These are phyloP conservation scores for Cydia strobilella DNA, from an alignment of 1,140 invertebrate genomes.

Conservation along the genomic window DNA sequence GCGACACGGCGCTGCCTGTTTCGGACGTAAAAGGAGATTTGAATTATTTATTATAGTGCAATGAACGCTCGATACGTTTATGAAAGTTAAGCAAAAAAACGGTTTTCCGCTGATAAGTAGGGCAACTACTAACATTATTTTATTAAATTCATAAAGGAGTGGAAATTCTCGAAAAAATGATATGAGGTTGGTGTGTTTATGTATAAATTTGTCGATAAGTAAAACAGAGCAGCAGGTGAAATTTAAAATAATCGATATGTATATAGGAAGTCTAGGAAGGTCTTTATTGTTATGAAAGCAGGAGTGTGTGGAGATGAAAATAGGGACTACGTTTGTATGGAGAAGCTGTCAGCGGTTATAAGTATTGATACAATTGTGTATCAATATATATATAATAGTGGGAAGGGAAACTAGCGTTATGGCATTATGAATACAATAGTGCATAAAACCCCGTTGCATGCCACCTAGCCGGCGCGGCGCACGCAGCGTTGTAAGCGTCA, in stretches of 20 bases:
- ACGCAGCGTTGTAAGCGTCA: slow-evolving; percentile 4
- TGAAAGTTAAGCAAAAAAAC: slow-evolving; percentile 22
- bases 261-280: no score
- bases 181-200: not conserved
- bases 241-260: no score
- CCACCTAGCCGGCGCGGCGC: not conserved
- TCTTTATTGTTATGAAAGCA: no score
- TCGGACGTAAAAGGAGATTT: slow-evolving; percentile 24
- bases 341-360: no score
- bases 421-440: not conserved
- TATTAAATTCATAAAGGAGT: not conserved
- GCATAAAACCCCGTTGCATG: slow-evolving; percentile 3
- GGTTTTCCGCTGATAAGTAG: slow-evolving; percentile 9
- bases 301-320: no score
- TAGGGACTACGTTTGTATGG: no score
- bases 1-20: not conserved
- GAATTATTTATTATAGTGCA: slow-evolving; percentile 29
- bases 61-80: slow-evolving; percentile 3
- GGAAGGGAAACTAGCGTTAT: not conserved
- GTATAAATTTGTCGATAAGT: not conserved
- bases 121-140: not conserved
- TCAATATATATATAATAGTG: not conserved
- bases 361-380: no score
- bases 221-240: no score
- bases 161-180: not conserved